Evolutionary conservation across 2,797 vertebrate species (phyloP).

Genomic region (Pangasius krempfi): DNA sequence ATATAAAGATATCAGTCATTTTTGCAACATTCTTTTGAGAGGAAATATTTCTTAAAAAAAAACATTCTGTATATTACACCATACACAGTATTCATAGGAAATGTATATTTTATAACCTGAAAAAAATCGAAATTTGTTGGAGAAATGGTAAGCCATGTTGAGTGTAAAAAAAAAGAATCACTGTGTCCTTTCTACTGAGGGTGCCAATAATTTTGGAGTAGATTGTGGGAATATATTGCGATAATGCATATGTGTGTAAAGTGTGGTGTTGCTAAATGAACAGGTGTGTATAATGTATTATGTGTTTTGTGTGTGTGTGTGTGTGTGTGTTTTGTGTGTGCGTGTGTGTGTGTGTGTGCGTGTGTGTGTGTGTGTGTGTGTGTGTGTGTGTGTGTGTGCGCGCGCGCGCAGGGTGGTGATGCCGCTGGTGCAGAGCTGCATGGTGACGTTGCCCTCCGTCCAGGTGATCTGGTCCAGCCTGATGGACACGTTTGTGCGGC

Average conservation of each 20-base stretch:
- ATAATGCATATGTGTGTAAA: background rate
- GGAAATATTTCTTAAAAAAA: background rate
- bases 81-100: background rate
- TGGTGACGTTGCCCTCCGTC: constrained; percentile 84
- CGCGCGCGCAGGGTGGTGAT: constrained; percentile 81
- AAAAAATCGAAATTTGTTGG: background rate
- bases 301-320: background rate
- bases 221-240: background rate
- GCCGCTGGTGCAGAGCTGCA: constrained; percentile 83
- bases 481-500: constrained; percentile 78
- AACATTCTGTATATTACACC: background rate
- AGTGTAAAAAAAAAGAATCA: background rate
- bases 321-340: background rate
- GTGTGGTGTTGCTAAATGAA: background rate
- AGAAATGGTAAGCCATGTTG: background rate
- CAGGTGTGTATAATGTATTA: background rate
- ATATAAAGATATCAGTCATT: background rate
- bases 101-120: background rate
- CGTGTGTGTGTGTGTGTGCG: too few species aligned
- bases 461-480: constrained; percentile 85
- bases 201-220: background rate
- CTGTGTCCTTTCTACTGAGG: background rate
- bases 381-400: constrained; percentile 23
- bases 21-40: background rate
- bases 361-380: constrained; percentile 34